phyloP scores from a whole-genome alignment of 2,888 invertebrate genomes.

The Malthinus flaveolus region DNA sequence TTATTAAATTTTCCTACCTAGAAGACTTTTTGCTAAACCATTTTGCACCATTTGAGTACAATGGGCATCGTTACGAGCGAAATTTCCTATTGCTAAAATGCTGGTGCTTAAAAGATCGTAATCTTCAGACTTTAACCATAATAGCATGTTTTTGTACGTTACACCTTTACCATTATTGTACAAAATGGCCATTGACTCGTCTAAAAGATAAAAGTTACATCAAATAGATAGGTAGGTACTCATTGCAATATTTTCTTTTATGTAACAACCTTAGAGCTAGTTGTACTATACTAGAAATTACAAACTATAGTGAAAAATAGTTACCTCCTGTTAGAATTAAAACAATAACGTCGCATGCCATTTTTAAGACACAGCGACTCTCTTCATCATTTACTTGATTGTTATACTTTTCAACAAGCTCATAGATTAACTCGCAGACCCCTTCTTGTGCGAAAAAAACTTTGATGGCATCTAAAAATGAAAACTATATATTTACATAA shows the following conservation, averaged over 20 bases:
- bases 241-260: neutral
- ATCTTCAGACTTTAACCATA: constrained; percentile 76
- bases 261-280: neutral
- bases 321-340: constrained; percentile 84
- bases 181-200: constrained; percentile 84
- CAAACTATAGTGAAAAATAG: neutral
- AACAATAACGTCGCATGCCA: constrained; percentile 84
- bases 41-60: constrained; percentile 82
- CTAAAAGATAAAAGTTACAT: constrained; percentile 54
- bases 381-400: constrained; percentile 66
- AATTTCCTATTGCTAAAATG: constrained; percentile 85
- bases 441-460: constrained; percentile 74
- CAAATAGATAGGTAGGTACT: too few relatives aligned
- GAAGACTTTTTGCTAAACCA: constrained; percentile 72
- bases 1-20: constrained; percentile 54
- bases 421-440: constrained; percentile 75
- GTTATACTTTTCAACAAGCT: constrained; percentile 72
- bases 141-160: constrained; percentile 71
- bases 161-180: constrained; percentile 75
- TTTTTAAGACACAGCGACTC: constrained; percentile 71
- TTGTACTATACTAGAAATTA: neutral
- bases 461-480: constrained; percentile 72
- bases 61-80: constrained; percentile 83
- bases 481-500: neutral
- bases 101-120: constrained; percentile 80